phyloP scores from a whole-genome alignment of 2,113 vertebrate species.

The Dromiciops gliroides region DNA sequence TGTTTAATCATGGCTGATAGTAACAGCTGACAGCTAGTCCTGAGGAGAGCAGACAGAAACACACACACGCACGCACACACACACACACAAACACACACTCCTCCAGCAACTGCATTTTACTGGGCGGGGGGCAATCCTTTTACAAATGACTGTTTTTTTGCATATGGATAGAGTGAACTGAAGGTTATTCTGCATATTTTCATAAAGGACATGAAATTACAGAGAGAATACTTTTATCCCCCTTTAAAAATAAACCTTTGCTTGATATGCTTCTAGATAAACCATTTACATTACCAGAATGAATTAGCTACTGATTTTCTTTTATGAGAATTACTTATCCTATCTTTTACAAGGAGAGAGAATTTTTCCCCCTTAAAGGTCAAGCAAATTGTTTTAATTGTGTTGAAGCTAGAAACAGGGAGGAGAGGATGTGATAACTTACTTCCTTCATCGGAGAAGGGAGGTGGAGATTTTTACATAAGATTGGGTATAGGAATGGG shows the following conservation, averaged over 20 bases:
- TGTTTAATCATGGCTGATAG: conserved; percentile 85
- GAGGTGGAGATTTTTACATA: neutral
- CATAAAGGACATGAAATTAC: conserved; percentile 67
- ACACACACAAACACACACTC: neutral
- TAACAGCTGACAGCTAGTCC: conserved; percentile 81
- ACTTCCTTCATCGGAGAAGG: neutral
- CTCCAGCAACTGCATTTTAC: conserved; percentile 62
- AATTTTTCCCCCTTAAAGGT: conserved; percentile 28
- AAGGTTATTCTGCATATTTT: conserved; percentile 71
- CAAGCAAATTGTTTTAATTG: neutral
- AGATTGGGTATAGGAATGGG: neutral
- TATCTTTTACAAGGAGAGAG: neutral
- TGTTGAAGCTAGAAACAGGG: neutral
- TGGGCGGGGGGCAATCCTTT: conserved; percentile 45
- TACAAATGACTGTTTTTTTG: conserved; percentile 66
- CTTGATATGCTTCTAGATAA: conserved; percentile 59
- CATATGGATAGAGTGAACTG: conserved; percentile 65
- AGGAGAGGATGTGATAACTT: neutral
- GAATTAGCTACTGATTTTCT: conserved; percentile 48
- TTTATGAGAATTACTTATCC: conserved; percentile 47
- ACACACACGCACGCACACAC: neutral
- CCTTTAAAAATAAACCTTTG: conserved; percentile 55
- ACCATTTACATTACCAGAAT: conserved; percentile 61
- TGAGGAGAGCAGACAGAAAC: conserved; percentile 59
- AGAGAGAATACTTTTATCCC: conserved; percentile 36